A percentile compares a stretch with the other conserved stretches of the same genome.
phyloP scores from a whole-genome alignment of 2,888 invertebrate species.

The Synanthedon tipuliformis region DNA sequence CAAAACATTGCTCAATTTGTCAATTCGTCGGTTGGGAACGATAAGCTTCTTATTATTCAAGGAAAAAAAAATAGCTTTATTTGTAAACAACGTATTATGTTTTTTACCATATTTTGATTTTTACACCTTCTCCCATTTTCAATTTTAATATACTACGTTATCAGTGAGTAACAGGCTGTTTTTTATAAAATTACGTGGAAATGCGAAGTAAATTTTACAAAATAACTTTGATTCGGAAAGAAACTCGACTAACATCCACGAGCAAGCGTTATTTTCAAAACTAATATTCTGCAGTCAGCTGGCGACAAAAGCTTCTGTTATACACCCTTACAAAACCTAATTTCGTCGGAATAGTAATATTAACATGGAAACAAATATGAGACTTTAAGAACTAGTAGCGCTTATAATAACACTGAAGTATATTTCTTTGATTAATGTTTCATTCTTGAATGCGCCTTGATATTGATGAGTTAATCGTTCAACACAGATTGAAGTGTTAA shows the following conservation, averaged over 20 bases:
- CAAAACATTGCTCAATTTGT: not conserved
- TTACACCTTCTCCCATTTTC: no score
- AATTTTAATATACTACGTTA: no score
- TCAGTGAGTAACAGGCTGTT: no score
- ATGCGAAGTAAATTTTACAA: no score
- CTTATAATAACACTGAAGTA: not conserved
- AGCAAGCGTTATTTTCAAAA: no score
- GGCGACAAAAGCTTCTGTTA: no score
- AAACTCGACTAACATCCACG: no score
- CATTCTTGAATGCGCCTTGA: conserved; percentile 3
- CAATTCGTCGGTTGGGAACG: not conserved
- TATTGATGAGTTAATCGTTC: conserved; percentile 9
- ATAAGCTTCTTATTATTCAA: not conserved
- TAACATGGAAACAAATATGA: not conserved
- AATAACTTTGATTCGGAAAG: no score
- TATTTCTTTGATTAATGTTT: conserved; percentile 8
- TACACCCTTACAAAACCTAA: not conserved
- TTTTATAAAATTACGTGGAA: no score
- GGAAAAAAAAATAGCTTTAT: not conserved
- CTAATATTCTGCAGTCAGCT: no score
- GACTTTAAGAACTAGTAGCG: not conserved
- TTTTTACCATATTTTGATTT: no score
- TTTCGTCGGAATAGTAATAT: not conserved
- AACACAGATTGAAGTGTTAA: not conserved
- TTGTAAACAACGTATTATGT: not conserved